Conservation (phyloP, 2,797 vertebrate species). For the Halcyon badia region DNA sequence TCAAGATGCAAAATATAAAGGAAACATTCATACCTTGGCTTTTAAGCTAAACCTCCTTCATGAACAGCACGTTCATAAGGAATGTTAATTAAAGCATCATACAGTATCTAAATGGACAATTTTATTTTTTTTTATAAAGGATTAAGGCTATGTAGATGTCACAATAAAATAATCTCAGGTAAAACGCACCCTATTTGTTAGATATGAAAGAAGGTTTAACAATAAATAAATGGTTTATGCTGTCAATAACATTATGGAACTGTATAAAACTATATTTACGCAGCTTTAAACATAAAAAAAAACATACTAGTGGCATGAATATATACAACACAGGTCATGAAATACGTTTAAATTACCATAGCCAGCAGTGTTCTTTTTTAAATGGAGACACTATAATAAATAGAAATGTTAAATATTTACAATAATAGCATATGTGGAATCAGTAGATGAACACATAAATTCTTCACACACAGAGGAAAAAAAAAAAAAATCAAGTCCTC, state of each 20-base stretch:
- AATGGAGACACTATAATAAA: constrained; percentile 81
- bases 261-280: constrained; percentile 78
- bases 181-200: constrained; percentile 67
- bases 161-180: constrained; percentile 57
- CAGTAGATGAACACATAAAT: constrained; percentile 79
- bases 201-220: constrained; percentile 74
- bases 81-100: constrained; percentile 60
- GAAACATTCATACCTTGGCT: constrained; percentile 76
- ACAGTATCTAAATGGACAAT: constrained; percentile 43
- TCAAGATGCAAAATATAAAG: constrained; percentile 70
- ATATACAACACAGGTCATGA: constrained; percentile 78
- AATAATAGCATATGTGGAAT: constrained; percentile 79
- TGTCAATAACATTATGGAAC: constrained; percentile 76
- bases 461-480: constrained; percentile 71
- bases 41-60: constrained; percentile 76
- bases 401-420: constrained; percentile 84
- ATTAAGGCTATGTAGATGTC: constrained; percentile 75
- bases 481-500: too few species aligned
- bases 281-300: constrained; percentile 74
- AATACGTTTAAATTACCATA: constrained; percentile 69
- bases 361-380: constrained; percentile 72
- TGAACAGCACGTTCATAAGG: constrained; percentile 69
- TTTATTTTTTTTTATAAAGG: constrained; percentile 44
- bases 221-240: constrained; percentile 76
- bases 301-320: constrained; percentile 76